Evolutionary conservation across 2,797 vertebrate species (phyloP).

Genomic region (Denticeps clupeoides): DNA sequence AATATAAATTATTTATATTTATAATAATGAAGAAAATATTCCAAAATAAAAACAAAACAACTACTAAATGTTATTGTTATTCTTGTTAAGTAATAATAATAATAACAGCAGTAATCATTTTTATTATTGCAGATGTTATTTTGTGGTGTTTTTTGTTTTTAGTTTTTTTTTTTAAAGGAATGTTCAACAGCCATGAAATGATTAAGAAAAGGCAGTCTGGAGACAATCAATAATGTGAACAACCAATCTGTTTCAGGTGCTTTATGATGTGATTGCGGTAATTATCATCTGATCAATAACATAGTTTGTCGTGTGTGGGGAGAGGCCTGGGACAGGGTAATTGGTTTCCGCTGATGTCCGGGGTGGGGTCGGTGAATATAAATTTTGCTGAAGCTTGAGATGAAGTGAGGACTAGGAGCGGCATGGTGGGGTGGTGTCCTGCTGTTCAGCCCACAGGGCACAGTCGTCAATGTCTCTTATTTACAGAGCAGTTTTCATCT

Average conservation of each 20-base stretch:
- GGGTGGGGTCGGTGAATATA: constrained; percentile 45
- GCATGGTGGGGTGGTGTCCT: too few relatives aligned
- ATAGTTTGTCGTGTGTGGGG: constrained; percentile 56
- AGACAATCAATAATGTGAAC: constrained; percentile 61
- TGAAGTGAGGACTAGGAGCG: not conserved
- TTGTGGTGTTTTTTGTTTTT: too few relatives aligned
- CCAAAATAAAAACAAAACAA: too few relatives aligned
- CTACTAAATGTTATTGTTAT: too few relatives aligned
- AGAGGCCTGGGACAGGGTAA: constrained; percentile 41
- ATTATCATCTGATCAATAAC: constrained; percentile 67
- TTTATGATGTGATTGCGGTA: constrained; percentile 69
- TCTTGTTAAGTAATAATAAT: too few relatives aligned
- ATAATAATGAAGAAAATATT: too few relatives aligned
- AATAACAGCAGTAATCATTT: too few relatives aligned
- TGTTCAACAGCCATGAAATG: constrained; percentile 55
- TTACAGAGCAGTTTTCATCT: constrained; percentile 32
- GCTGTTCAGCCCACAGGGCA: constrained; percentile 19
- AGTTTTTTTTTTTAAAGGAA: too few relatives aligned
- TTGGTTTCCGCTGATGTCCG: constrained; percentile 55
- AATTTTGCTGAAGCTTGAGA: constrained; percentile 36
- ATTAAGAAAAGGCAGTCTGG: constrained; percentile 48
- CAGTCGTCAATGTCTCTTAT: constrained; percentile 34
- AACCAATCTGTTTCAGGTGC: constrained; percentile 65
- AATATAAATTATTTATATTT: too few relatives aligned
- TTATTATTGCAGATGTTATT: too few relatives aligned